phyloP scores from a whole-genome alignment of 2,888 invertebrate species.

The Heliconius aoede region DNA sequence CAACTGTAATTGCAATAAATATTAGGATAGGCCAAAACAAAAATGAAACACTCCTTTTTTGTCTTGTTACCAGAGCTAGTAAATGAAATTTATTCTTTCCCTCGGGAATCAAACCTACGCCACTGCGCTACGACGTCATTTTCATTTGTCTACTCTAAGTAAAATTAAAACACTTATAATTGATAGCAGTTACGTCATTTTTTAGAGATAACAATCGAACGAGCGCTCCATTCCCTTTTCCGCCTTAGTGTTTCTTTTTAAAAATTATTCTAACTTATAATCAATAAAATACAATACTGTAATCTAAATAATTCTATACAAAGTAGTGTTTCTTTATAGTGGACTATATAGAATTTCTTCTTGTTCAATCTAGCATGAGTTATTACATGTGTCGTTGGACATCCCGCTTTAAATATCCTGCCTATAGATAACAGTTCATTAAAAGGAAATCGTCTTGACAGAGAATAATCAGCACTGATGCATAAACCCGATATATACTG shows the following conservation, averaged over 20 bases:
- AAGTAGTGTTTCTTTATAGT: background rate
- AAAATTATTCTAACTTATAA: background rate
- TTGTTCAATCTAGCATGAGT: slow-evolving; percentile 18
- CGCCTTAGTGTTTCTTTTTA: background rate
- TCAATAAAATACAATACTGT: slow-evolving; percentile 3
- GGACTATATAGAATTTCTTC: background rate
- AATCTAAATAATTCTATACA: slow-evolving; percentile 8
- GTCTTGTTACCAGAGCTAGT: no score
- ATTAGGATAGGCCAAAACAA: no score
- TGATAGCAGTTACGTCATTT: no score
- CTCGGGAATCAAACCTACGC: background rate
- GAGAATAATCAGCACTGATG: slow-evolving; percentile 46
- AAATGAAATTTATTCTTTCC: no score
- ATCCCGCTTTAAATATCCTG: slow-evolving; percentile 34
- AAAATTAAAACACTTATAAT: background rate
- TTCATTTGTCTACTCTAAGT: background rate
- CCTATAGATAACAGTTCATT: slow-evolving; percentile 46
- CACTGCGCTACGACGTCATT: background rate
- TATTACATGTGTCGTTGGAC: slow-evolving; percentile 22
- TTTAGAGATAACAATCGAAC: background rate
- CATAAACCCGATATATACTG: slow-evolving; percentile 38
- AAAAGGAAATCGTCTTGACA: slow-evolving; percentile 46
- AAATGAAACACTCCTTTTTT: no score
- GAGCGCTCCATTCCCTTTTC: background rate
- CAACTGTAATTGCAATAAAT: no score